Base-by-base conservation (phyloP, 1,140 invertebrate genomes). In the Acromyrmex charruanus region DNA sequence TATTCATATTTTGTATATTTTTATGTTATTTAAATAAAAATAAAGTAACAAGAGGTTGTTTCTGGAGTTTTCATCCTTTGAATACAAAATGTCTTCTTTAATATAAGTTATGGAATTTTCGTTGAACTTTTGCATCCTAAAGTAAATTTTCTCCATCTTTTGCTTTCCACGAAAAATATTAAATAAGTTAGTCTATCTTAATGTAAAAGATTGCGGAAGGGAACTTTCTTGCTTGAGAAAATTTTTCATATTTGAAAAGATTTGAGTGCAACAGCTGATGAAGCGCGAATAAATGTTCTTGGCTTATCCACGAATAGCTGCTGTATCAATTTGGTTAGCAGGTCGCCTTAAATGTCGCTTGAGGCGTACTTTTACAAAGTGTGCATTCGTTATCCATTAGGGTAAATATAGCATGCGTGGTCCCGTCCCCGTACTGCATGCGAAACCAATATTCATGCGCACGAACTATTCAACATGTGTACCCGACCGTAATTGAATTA, bases 371-470 rank as follows among this genome's bases (percentile, higher is more conserved):
- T 91, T 91, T 87, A 91, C 85, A 75, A 91, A 85, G 68, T 80
- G 49, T 69, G 90, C 90, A 90, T 91, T 91, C 90, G 87, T 91
- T 91, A 91, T 91, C 84, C 90, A 89, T 91, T 91, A 91, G 63
- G 59, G 84, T 91, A 91, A 86, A 87, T 91, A 82, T 89, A 89
- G 89, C 80, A 81, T 86, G 89, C 79, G 89, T 84, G 82, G 89
- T 79, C 65, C 49, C 63, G 80, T 74, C 25, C 66, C 39, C 25
- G 75, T 39, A 51, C 31, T 55, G 85, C 68, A 58, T 63, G 65
- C 31, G 71, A 77, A 84, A 55, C 51, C 63, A 85, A 90, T 90
- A 90, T 90, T 90, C 89, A 90, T 88, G 79, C n/a, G 28, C 85
- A 68, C 81, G 59, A 90, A 59, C 86, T 74, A 79, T 90, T 90